Conservation (phyloP, 2,888 invertebrate genomes). For the Balanococcus diminutus region DNA sequence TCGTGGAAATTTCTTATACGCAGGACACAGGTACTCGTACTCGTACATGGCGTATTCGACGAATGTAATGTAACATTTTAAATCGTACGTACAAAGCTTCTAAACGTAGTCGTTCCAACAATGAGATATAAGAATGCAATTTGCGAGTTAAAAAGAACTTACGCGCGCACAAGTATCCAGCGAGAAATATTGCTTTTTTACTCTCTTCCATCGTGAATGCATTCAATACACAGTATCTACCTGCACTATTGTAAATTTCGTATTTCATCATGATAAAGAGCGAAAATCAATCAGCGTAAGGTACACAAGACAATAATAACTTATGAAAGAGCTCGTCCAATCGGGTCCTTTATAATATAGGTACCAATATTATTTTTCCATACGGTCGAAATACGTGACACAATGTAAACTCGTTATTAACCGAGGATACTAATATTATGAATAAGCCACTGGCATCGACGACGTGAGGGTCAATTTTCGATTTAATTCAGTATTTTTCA, state of each 20-base stretch:
- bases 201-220: background rate
- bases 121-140: slow-evolving; percentile 31
- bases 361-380: slow-evolving; percentile 10
- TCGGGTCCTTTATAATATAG: slow-evolving; percentile 24
- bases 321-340: slow-evolving; percentile 48
- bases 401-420: slow-evolving; percentile 20
- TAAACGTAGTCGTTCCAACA: slow-evolving; percentile 24
- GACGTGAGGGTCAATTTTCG: slow-evolving; percentile 11
- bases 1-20: slow-evolving; percentile 16
- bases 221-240: background rate
- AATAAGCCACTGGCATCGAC: background rate
- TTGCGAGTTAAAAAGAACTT: slow-evolving; percentile 15
- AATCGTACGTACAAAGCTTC: background rate
- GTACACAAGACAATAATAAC: slow-evolving; percentile 40
- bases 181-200: slow-evolving; percentile 29
- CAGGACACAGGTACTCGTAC: background rate
- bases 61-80: background rate
- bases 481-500: background rate
- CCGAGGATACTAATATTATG: slow-evolving; percentile 22
- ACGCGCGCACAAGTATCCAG: slow-evolving; percentile 16
- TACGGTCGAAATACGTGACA: slow-evolving; percentile 42
- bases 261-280: slow-evolving; percentile 44
- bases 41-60: background rate
- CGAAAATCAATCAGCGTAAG: slow-evolving; percentile 50
- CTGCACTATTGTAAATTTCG: slow-evolving; percentile 17